Evolutionary conservation across 2,797 vertebrate genomes (phyloP).

Genomic region (Pitangus sulphuratus): DNA sequence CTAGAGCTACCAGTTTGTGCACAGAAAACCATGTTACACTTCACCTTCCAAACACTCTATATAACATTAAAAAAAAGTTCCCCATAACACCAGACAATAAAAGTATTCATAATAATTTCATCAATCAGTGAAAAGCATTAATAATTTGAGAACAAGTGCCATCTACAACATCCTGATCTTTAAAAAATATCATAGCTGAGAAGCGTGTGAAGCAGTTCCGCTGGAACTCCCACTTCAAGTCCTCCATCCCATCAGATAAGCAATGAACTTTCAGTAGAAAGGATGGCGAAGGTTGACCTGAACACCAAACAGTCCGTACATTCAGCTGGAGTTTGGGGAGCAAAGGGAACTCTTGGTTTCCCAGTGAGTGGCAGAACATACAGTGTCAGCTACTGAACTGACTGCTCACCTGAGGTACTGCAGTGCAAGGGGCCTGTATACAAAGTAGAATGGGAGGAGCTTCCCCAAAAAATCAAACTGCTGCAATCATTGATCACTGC

Average conservation of each 20-base stretch:
- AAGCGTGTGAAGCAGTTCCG: background rate
- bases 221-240: background rate
- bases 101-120: background rate
- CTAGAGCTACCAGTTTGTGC: background rate
- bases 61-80: background rate
- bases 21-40: background rate
- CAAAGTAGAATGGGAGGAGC: background rate
- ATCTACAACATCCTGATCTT: background rate
- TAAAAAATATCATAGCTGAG: background rate
- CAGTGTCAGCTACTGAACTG: background rate
- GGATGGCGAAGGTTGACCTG: background rate
- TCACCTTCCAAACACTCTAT: slow-evolving; percentile 13
- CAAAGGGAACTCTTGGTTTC: background rate
- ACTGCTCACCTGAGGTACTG: slow-evolving; percentile 35
- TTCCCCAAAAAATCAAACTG: background rate
- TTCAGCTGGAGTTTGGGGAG: background rate
- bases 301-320: background rate
- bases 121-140: background rate
- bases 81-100: background rate
- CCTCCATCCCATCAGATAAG: background rate
- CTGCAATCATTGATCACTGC: slow-evolving; percentile 11
- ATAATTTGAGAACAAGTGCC: background rate
- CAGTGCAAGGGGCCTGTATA: slow-evolving; percentile 29
- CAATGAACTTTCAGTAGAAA: background rate
- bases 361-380: background rate